Evolutionary conservation across 2,888 invertebrate genomes (phyloP).

Genomic region (Cosmopolites sordidus): DNA sequence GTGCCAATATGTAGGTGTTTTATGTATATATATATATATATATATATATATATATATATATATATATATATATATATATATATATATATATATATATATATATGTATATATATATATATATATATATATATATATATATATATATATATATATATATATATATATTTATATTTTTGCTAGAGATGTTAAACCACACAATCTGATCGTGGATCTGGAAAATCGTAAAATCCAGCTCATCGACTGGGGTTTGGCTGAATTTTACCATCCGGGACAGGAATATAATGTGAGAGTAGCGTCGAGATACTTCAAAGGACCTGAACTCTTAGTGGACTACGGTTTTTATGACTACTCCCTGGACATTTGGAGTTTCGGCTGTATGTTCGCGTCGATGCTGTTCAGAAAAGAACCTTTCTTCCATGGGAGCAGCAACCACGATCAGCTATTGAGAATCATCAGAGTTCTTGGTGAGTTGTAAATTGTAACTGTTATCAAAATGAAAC

Average conservation of each 20-base stretch:
- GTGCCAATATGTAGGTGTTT: too few species aligned
- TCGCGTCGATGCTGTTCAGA: conserved; percentile 47
- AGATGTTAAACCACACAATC: conserved; percentile 48
- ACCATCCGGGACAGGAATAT: conserved; percentile 46
- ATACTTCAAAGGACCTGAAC: conserved; percentile 47
- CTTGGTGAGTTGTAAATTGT: conserved; percentile 33
- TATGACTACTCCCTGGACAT: conserved; percentile 48
- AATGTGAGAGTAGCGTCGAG: conserved; percentile 47
- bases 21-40: too few species aligned
- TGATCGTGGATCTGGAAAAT: conserved; percentile 43
- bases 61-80: too few species aligned
- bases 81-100: too few species aligned
- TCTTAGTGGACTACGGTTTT: conserved; percentile 45
- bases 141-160: conserved; percentile 10
- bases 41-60: too few species aligned
- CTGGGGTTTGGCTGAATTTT: conserved; percentile 48
- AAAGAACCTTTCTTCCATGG: conserved; percentile 48
- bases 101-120: too few species aligned
- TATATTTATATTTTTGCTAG: conserved; percentile 22
- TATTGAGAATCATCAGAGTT: conserved; percentile 45
- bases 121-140: too few species aligned
- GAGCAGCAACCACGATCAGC: conserved; percentile 44
- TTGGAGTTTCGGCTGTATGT: conserved; percentile 48
- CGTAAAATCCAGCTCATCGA: conserved; percentile 43
- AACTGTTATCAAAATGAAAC: not conserved